Evolutionary conservation across 2,888 invertebrate genomes (phyloP).

Genomic region (Drepana falcataria): DNA sequence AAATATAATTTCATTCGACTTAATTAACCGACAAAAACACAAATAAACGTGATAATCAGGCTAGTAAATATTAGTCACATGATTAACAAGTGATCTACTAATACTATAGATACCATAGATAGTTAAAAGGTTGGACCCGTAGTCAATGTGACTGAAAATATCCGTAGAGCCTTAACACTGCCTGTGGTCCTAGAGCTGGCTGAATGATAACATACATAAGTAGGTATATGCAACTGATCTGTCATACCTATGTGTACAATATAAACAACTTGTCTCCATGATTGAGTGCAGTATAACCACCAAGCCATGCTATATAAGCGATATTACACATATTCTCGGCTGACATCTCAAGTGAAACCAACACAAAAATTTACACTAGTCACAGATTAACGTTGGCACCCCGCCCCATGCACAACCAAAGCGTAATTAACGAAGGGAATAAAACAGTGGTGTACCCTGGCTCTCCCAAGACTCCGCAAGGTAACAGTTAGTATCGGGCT

Average conservation of each 20-base stretch:
- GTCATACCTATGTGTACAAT: background rate
- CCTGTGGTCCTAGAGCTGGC: too few species aligned
- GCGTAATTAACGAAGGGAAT: conserved; percentile 36
- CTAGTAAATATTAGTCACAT: too few species aligned
- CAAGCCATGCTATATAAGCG: background rate
- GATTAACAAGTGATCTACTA: too few species aligned
- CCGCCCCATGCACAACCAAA: conserved; percentile 62
- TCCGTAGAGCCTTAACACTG: too few species aligned
- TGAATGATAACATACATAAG: too few species aligned
- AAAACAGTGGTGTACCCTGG: conserved; percentile 60
- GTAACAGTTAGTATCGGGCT: conserved; percentile 75
- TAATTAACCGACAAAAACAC: too few species aligned
- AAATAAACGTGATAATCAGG: too few species aligned
- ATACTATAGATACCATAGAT: too few species aligned
- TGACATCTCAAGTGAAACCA: conserved; percentile 16
- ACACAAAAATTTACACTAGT: conserved; percentile 11
- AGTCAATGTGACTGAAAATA: too few species aligned
- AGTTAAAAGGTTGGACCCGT: too few species aligned
- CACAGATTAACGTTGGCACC: conserved; percentile 23
- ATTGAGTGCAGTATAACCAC: background rate
- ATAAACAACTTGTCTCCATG: background rate
- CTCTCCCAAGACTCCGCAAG: conserved; percentile 76
- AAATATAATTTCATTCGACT: too few species aligned
- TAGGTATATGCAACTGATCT: too few species aligned
- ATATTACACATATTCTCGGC: background rate